Percentiles rank a stretch among this genome's conserved stretches.
Conservation (phyloP, 53 echinoderm and acorn worm species). For the Astropecten irregularis region DNA sequence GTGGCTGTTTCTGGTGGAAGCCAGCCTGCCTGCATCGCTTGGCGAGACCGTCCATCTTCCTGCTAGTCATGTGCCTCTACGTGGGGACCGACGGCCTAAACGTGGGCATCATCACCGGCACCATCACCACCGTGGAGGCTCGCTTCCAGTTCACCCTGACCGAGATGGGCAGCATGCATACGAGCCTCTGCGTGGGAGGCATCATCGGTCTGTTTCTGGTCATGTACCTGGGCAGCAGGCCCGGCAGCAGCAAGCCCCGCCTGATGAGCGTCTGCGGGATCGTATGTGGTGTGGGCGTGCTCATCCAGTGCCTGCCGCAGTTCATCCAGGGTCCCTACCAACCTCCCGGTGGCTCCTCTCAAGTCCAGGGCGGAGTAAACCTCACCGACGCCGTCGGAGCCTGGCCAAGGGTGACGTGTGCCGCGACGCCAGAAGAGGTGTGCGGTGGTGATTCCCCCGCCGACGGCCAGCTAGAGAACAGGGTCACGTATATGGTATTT, state of each 20-base stretch:
- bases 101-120: no score
- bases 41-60: background rate
- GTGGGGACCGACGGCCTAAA: no score
- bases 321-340: no score
- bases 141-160: no score
- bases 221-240: no score
- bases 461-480: no score
- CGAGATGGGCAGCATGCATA: slow-evolving; percentile 5
- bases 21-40: no score
- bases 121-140: slow-evolving; percentile 3
- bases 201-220: background rate
- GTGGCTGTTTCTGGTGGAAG: no score
- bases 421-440: no score
- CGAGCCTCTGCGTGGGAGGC: background rate
- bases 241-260: background rate
- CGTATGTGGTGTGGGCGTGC: background rate
- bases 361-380: no score
- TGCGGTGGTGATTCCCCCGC: background rate
- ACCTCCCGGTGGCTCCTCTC: no score
- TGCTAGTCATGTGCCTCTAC: no score
- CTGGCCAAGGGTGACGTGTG: background rate
- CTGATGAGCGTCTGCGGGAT: background rate
- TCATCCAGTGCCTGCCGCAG: background rate
- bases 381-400: background rate
- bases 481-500: background rate